A percentile compares a stretch with the other conserved stretches of the same genome.
These are phyloP conservation scores for Troides oblongomaculatus DNA, from an alignment of 2,888 invertebrate genomes.

Conservation along the genomic window DNA sequence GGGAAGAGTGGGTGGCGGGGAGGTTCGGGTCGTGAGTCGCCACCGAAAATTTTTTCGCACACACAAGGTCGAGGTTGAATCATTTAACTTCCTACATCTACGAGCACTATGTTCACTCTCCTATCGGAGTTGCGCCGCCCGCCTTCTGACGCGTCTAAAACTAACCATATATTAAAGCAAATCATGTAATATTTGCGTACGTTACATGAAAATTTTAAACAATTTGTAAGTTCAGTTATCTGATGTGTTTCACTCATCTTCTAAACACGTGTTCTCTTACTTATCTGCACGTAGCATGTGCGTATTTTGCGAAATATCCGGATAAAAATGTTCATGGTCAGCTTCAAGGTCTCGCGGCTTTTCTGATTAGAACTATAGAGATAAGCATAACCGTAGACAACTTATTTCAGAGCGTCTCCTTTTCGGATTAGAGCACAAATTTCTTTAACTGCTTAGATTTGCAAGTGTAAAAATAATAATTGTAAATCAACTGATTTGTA, in stretches of 20 bases:
- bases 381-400: slow-evolving; percentile 54
- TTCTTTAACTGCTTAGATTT: slow-evolving; percentile 38
- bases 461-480: slow-evolving; percentile 62
- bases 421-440: slow-evolving; percentile 47
- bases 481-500: slow-evolving; percentile 69
- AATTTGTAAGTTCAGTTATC: not conserved
- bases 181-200: not conserved
- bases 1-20: slow-evolving; percentile 36
- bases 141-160: slow-evolving; percentile 30
- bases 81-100: slow-evolving; percentile 76
- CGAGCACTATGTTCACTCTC: slow-evolving; percentile 44
- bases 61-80: slow-evolving; percentile 73
- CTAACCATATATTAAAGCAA: slow-evolving; percentile 17
- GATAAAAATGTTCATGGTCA: slow-evolving; percentile 78
- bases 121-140: slow-evolving; percentile 36
- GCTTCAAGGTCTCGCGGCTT: slow-evolving; percentile 73
- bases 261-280: slow-evolving; percentile 37
- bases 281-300: slow-evolving; percentile 56
- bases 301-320: slow-evolving; percentile 71
- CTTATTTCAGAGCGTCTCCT: slow-evolving; percentile 49
- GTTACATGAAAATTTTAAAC: no score
- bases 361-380: slow-evolving; percentile 72
- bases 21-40: slow-evolving; percentile 49
- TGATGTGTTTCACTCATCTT: slow-evolving; percentile 9
- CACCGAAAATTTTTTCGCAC: slow-evolving; percentile 73